Percentiles rank a stretch among this genome's conserved stretches.
phyloP scores from a whole-genome alignment of 2,888 invertebrate genomes.

The Aquatica leii region DNA sequence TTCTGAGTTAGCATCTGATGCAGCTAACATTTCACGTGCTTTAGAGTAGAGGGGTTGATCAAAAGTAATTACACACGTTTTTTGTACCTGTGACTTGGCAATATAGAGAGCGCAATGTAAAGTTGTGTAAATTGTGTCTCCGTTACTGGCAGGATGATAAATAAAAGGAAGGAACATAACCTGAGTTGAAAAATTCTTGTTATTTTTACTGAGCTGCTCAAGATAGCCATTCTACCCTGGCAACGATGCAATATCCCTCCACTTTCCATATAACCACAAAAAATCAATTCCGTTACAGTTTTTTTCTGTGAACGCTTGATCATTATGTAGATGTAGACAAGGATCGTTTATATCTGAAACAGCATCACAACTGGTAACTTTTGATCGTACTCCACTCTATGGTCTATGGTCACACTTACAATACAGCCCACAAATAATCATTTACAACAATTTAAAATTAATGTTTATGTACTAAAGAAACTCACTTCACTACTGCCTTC shows the following conservation, averaged over 20 bases:
- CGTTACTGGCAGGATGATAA: constrained; percentile 30
- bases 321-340: not conserved
- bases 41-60: constrained; percentile 39
- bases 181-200: constrained; percentile 39
- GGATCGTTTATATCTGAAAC: too few species aligned
- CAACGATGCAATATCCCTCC: constrained; percentile 44
- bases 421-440: too few species aligned
- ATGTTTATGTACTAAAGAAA: too few species aligned
- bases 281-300: constrained; percentile 17
- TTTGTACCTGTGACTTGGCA: constrained; percentile 41
- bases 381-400: too few species aligned
- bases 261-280: constrained; percentile 46
- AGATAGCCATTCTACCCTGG: constrained; percentile 54
- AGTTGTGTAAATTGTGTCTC: constrained; percentile 42
- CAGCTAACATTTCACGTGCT: constrained; percentile 37
- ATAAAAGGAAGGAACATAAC: constrained; percentile 34
- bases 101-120: constrained; percentile 37
- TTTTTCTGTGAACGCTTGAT: constrained; percentile 3
- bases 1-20: constrained; percentile 28
- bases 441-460: too few species aligned
- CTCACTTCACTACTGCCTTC: too few species aligned
- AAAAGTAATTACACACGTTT: constrained; percentile 41
- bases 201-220: constrained; percentile 46
- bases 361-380: too few species aligned
- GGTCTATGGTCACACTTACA: too few species aligned